Evolutionary conservation across 2,113 vertebrate genomes (phyloP).

Genomic region (Varanus komodoensis): DNA sequence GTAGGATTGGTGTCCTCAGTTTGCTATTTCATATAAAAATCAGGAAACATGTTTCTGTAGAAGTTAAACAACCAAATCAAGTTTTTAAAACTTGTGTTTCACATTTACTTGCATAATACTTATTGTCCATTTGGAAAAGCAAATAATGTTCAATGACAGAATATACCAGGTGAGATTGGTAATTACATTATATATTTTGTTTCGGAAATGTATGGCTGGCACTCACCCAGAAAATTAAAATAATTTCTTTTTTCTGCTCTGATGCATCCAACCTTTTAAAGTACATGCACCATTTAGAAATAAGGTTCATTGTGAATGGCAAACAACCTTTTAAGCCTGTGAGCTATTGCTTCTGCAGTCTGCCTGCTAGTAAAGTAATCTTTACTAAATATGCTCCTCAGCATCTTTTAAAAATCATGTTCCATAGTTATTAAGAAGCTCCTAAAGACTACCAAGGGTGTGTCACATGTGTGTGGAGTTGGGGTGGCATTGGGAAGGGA

Average conservation of each 20-base stretch:
- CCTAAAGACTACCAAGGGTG: background rate
- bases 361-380: constrained; percentile 26
- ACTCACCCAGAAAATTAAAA: constrained; percentile 65
- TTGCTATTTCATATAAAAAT: background rate
- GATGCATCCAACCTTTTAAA: constrained; percentile 72
- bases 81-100: constrained; percentile 28
- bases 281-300: constrained; percentile 41
- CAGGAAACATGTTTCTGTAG: background rate
- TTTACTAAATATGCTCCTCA: constrained; percentile 51
- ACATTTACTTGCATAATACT: constrained; percentile 46
- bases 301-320: constrained; percentile 65
- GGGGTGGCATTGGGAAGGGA: background rate
- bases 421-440: background rate
- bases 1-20: background rate
- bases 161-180: background rate
- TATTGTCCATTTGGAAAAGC: constrained; percentile 31
- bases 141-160: constrained; percentile 59
- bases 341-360: constrained; percentile 47
- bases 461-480: background rate
- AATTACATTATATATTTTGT: constrained; percentile 63
- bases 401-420: background rate
- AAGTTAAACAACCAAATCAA: constrained; percentile 55
- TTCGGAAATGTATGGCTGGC: constrained; percentile 60
- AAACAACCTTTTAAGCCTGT: constrained; percentile 72
- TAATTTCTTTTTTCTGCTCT: constrained; percentile 71